Base-by-base conservation (phyloP, 2,113 vertebrate genomes). In the Panthera uncia region DNA sequence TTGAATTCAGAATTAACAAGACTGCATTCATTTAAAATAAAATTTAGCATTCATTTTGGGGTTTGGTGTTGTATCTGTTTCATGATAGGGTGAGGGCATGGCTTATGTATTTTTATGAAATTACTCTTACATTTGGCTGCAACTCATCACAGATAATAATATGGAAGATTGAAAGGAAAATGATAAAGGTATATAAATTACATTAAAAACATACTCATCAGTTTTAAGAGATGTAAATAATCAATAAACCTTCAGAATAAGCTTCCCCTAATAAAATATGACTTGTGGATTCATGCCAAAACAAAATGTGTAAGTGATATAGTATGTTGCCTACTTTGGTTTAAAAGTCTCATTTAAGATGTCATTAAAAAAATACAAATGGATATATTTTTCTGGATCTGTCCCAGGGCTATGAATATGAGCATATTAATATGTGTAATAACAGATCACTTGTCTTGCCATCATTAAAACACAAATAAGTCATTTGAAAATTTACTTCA, bases 201-300 rank as follows among this genome's bases (percentile, higher is more conserved):
- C 25, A 61, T 19, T 61, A 45, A 57, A 92, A 86, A 95, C 23
- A 73, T 27, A 81, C 16, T 69, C 41, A 68, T 84, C 13, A 57
- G 16, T 93, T 94, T 91, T 95, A 83, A 94, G 73, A 90, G n/a
- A 63, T 94, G 5, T 61, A 78, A 85, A 68, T 57, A 81, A 90
- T 65, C 21, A 84, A 48, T 55, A 84, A 74, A 63, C 80, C 38
- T 83, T 90, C 50, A 96, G 68, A 94, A 88, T 96, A 87, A 52
- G 36, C 14, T 45, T 90, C 38, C 4, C 81, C 71, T 71, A 78
- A 48, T 63, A 52, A 91, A 73, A 1, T 15, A 66, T 52, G 57
- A 84, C 33, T 80, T 52, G 21, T 82, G 61, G 15, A 80, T 82
- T 92, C 23, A 61, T 41, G 50, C 16, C 68, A 76, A 85, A 89